phyloP scores from a whole-genome alignment of 2,113 vertebrate species.

The Daboia siamensis region DNA sequence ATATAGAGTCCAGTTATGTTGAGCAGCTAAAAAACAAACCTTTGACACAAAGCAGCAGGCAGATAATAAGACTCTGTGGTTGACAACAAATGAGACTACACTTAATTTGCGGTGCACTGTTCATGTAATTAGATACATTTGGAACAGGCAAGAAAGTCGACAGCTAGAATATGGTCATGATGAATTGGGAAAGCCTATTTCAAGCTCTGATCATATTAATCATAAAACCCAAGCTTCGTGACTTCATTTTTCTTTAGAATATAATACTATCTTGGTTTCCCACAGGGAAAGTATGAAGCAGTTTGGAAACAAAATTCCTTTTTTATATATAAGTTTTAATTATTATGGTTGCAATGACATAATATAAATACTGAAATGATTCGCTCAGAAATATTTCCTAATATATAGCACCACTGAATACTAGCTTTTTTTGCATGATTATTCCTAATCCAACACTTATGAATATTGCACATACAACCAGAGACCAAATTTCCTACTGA shows the following conservation, averaged over 20 bases:
- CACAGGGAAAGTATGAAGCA: slow-evolving; percentile 27
- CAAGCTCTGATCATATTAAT: slow-evolving; percentile 78
- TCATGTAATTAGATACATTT: slow-evolving; percentile 80
- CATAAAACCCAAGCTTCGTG: slow-evolving; percentile 69
- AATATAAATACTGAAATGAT: neutral
- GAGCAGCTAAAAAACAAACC: slow-evolving; percentile 71
- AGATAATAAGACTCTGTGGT: slow-evolving; percentile 69
- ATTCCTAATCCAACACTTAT: neutral
- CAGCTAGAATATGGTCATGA: slow-evolving; percentile 74
- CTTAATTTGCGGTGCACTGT: slow-evolving; percentile 74
- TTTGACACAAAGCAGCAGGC: slow-evolving; percentile 64
- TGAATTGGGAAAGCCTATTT: slow-evolving; percentile 73
- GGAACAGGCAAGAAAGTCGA: slow-evolving; percentile 63
- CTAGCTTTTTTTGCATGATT: neutral
- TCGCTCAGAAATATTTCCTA: neutral
- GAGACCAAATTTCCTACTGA: neutral
- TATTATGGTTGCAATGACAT: neutral
- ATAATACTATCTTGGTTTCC: slow-evolving; percentile 30
- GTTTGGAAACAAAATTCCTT: neutral
- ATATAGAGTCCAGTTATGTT: slow-evolving; percentile 67
- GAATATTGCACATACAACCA: neutral
- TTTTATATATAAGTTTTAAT: neutral
- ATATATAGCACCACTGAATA: neutral
- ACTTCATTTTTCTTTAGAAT: slow-evolving; percentile 61
- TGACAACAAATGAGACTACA: slow-evolving; percentile 73